Percentiles rank a stretch among this genome's conserved stretches.
Conservation (phyloP, 64 coral and sea anemone genomes). For the Astreopora myriophthalma region DNA sequence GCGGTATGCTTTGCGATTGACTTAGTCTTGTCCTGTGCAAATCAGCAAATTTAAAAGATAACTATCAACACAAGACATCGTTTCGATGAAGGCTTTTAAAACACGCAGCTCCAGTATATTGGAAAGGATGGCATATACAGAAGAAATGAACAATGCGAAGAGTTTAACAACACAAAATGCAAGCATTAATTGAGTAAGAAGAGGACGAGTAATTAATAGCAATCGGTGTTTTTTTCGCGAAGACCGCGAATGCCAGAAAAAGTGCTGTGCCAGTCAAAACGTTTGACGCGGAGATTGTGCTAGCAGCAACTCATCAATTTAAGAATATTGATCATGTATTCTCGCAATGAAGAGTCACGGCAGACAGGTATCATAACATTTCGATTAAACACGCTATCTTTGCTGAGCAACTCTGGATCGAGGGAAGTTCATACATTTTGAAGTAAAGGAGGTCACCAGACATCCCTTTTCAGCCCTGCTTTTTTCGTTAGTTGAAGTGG, state of each 20-base stretch:
- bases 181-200: not conserved
- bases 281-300: not conserved
- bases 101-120: not conserved
- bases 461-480: not conserved
- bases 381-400: not conserved
- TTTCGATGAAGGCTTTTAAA: too few relatives aligned
- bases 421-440: not conserved
- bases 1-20: too few relatives aligned
- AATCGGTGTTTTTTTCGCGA: not conserved
- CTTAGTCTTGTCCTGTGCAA: not conserved
- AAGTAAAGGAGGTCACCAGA: not conserved
- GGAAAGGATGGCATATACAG: not conserved
- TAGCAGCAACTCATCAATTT: not conserved
- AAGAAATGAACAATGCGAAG: not conserved
- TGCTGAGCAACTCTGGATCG: not conserved
- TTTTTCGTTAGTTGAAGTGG: conserved; percentile 2
- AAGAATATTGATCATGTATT: conserved; percentile 24
- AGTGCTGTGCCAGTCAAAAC: not conserved
- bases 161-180: not conserved
- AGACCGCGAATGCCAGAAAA: not conserved
- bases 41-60: not conserved
- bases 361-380: not conserved
- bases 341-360: not conserved
- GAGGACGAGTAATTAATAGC: not conserved
- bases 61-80: not conserved